Percentiles rank a stretch among this genome's conserved stretches.
These are phyloP conservation scores for Xerus rutilus DNA, from an alignment of 2,797 vertebrate species.

Conservation along the genomic window DNA sequence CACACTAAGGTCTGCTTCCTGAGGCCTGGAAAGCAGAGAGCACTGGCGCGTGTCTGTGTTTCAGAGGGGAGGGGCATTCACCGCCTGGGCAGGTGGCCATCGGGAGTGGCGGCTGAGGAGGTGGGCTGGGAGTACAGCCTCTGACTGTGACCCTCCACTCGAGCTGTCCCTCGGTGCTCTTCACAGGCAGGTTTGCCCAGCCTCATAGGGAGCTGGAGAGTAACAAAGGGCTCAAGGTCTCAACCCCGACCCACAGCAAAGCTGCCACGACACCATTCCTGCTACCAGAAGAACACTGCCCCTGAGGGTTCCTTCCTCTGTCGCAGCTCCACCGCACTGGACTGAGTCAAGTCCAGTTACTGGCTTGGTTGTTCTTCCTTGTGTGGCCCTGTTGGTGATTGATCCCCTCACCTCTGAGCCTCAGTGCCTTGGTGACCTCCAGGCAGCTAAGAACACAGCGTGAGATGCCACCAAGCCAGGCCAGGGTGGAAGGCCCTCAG, in stretches of 20 bases:
- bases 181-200: neutral
- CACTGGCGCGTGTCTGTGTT: fast-evolving
- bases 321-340: neutral
- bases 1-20: neutral
- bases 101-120: neutral
- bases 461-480: neutral
- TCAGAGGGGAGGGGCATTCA: no score
- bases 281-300: neutral
- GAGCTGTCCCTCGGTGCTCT: neutral
- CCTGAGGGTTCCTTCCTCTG: neutral
- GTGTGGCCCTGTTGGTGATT: neutral
- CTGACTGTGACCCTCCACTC: neutral
- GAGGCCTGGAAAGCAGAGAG: neutral
- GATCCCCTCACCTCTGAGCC: neutral
- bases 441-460: neutral
- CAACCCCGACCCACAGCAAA: neutral
- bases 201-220: neutral
- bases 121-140: neutral
- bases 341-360: neutral
- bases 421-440: neutral
- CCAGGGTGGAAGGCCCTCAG: neutral
- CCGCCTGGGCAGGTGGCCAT: neutral
- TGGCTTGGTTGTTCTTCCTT: neutral
- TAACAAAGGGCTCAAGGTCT: neutral
- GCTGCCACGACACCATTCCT: no score